phyloP scores from a whole-genome alignment of 2,113 vertebrate genomes.

The Tauraco erythrolophus region DNA sequence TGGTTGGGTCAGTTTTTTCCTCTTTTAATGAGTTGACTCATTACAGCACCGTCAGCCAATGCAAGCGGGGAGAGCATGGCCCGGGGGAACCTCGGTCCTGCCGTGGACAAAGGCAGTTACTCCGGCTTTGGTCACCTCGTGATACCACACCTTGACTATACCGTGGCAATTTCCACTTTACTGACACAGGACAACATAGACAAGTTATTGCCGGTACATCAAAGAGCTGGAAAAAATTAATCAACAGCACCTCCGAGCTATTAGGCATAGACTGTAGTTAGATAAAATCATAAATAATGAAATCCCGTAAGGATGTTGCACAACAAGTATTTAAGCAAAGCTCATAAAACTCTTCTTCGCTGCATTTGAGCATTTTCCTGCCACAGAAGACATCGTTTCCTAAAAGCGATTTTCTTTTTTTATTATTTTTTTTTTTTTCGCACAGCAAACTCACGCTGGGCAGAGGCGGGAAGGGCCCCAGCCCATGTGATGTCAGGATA shows the following conservation, averaged over 20 bases:
- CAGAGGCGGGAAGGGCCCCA: conserved; percentile 59
- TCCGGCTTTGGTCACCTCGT: not conserved
- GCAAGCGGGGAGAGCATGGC: fast-evolving
- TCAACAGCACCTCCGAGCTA: conserved; percentile 63
- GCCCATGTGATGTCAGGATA: conserved; percentile 64
- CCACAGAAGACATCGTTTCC: not conserved
- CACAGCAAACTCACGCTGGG: conserved; percentile 32
- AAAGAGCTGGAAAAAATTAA: conserved; percentile 65
- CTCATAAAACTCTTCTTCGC: conserved; percentile 15
- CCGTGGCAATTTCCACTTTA: conserved; percentile 20
- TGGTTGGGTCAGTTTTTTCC: fast-evolving
- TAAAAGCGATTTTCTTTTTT: not conserved
- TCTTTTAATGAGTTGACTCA: not conserved
- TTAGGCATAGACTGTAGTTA: conserved; percentile 55
- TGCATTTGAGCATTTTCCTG: conserved; percentile 26
- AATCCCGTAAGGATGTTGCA: conserved; percentile 49
- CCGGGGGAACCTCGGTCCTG: not conserved
- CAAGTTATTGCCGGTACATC: conserved; percentile 63
- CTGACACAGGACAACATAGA: conserved; percentile 23
- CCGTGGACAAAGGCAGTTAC: not conserved
- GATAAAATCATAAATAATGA: conserved; percentile 74
- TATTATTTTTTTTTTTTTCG: not conserved
- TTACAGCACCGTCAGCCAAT: not conserved
- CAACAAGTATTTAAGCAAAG: conserved; percentile 44
- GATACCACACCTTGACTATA: not conserved